A percentile compares a stretch with the other conserved stretches of the same genome.
Evolutionary conservation across 1,140 invertebrate species (phyloP).

Genomic region (Sipha flava): DNA sequence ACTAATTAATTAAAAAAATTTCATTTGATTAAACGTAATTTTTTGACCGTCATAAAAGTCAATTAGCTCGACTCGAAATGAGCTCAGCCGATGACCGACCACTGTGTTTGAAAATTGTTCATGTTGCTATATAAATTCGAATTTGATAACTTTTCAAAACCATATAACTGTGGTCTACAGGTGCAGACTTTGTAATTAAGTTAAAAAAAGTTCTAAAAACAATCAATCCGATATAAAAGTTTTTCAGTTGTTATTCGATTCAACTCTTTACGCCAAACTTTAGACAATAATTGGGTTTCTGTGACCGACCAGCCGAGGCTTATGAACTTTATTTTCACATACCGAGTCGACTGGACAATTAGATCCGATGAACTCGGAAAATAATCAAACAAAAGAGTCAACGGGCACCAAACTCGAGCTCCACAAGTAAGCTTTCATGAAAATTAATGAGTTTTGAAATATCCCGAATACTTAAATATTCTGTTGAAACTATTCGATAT

Average conservation of each 20-base stretch:
- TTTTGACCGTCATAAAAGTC: no score
- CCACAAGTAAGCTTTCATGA: no score
- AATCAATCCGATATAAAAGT: background rate
- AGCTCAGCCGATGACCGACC: no score
- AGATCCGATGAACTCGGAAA: background rate
- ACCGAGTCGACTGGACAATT: background rate
- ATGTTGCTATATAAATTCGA: no score
- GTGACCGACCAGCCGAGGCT: background rate
- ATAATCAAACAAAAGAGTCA: background rate
- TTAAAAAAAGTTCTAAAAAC: background rate
- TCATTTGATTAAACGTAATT: no score
- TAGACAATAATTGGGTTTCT: conserved; percentile 4
- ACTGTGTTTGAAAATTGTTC: no score
- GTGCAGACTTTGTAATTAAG: background rate
- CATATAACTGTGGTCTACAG: background rate
- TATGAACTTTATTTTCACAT: conserved; percentile 17
- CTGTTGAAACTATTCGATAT: background rate
- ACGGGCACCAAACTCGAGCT: background rate
- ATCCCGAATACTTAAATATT: background rate
- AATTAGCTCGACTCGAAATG: no score
- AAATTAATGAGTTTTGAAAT: background rate
- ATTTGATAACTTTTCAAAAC: background rate
- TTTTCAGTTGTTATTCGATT: background rate
- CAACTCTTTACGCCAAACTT: conserved; percentile 8
- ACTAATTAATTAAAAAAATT: no score